Evolutionary conservation across 2,888 invertebrate genomes (phyloP).

Genomic region (Drosophila cognata): DNA sequence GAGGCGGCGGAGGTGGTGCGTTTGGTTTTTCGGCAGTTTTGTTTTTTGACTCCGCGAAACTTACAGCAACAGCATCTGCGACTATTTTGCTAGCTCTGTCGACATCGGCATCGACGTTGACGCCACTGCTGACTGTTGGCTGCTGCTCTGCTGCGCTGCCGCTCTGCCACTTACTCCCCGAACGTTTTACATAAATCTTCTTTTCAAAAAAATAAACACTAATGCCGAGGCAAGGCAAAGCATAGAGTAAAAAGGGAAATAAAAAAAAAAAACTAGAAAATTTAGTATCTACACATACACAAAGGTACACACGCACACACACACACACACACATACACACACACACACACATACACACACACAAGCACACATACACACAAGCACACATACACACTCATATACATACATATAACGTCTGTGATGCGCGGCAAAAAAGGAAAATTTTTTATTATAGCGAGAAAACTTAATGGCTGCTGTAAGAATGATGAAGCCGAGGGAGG

Average conservation of each 20-base stretch:
- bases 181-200: conserved; percentile 84
- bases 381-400: conserved; percentile 33
- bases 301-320: conserved; percentile 30
- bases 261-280: conserved; percentile 78
- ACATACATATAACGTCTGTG: conserved; percentile 46
- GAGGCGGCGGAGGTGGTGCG: background rate
- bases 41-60: conserved; percentile 68
- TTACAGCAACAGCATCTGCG: conserved; percentile 81
- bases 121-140: conserved; percentile 35
- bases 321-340: conserved; percentile 26
- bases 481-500: conserved; percentile 41
- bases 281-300: conserved; percentile 78
- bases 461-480: conserved; percentile 83
- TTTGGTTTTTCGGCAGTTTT: conserved; percentile 60
- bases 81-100: conserved; percentile 59
- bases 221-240: conserved; percentile 71
- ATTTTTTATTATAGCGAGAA: conserved; percentile 84
- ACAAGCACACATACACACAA: conserved; percentile 25
- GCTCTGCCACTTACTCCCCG: conserved; percentile 43
- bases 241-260: conserved; percentile 55
- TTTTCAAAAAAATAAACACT: conserved; percentile 84
- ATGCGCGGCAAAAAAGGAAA: conserved; percentile 73
- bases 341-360: conserved; percentile 16
- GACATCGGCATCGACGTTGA: conserved; percentile 24
- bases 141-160: conserved; percentile 16